A percentile compares a stretch with the other conserved stretches of the same genome.
Conservation (phyloP, 2,113 vertebrate species). For the Plotosus lineatus region DNA sequence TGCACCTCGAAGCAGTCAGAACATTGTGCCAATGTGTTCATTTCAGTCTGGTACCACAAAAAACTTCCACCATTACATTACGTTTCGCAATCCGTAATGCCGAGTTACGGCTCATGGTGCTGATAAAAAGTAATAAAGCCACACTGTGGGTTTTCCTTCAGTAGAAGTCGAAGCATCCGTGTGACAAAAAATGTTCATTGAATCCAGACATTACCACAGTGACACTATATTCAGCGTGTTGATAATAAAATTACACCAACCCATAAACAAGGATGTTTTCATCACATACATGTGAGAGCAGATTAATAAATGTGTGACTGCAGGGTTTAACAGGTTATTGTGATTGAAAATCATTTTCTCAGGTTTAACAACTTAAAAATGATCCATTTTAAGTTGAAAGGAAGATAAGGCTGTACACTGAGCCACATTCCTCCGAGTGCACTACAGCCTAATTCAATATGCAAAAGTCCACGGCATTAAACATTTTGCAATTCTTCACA, state of each 20-base stretch:
- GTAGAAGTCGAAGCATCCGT: constrained; percentile 4
- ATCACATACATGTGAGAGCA: not conserved
- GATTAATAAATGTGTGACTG: not conserved
- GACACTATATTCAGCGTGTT: not conserved
- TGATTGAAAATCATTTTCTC: not conserved
- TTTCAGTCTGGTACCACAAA: not conserved
- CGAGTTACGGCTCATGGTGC: not conserved
- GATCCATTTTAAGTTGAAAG: not conserved
- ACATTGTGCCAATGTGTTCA: not conserved
- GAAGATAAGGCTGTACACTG: not conserved
- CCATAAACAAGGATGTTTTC: not conserved
- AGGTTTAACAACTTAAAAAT: not conserved
- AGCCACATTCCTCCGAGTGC: not conserved
- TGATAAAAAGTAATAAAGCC: not conserved
- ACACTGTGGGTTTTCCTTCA: not conserved
- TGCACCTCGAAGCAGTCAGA: not conserved
- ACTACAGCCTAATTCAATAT: constrained; percentile 10
- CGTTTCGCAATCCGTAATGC: not conserved
- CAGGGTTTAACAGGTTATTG: not conserved
- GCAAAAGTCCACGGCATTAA: constrained; percentile 20
- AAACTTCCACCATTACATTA: not conserved
- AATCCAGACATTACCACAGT: constrained; percentile 13
- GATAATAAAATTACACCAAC: not conserved
- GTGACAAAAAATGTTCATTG: not conserved
- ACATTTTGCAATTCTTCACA: constrained; percentile 17